Evolutionary conservation across 1,140 invertebrate genomes (phyloP).

Genomic region (Drosophila littoralis): DNA sequence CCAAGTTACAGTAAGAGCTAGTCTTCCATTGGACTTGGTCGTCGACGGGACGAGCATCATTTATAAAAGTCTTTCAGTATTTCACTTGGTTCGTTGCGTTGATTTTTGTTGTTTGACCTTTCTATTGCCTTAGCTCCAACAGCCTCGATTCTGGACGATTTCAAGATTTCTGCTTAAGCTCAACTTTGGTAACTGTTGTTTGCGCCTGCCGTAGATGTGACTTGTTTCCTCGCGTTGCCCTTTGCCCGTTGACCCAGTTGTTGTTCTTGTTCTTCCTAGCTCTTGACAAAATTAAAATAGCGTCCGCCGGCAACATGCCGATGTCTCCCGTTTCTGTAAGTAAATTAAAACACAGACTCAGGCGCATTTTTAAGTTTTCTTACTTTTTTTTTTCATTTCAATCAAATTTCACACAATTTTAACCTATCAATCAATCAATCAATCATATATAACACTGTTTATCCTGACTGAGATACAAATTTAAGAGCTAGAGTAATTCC

Average conservation of each 20-base stretch:
- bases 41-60: neutral
- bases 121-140: neutral
- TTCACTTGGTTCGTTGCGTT: neutral
- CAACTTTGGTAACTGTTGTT: neutral
- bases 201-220: neutral
- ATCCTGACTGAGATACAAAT: no score
- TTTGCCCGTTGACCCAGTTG: conserved; percentile 18
- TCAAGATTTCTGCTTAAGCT: neutral
- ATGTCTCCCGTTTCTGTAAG: conserved; percentile 35
- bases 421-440: no score
- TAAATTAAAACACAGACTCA: neutral
- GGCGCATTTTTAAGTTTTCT: no score
- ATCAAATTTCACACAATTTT: no score
- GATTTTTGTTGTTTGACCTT: neutral
- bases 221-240: neutral
- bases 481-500: no score
- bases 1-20: neutral
- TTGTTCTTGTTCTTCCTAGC: conserved; percentile 6
- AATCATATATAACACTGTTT: no score
- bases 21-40: neutral
- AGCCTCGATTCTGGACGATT: neutral
- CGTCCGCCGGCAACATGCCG: conserved; percentile 37
- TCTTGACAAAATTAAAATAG: conserved; percentile 17
- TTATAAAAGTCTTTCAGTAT: neutral
- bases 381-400: no score